Evolutionary conservation across 2,888 invertebrate genomes (phyloP), one percentile per base, ranked within the genome.

Genomic region (Callyntrura sp.): DNA sequence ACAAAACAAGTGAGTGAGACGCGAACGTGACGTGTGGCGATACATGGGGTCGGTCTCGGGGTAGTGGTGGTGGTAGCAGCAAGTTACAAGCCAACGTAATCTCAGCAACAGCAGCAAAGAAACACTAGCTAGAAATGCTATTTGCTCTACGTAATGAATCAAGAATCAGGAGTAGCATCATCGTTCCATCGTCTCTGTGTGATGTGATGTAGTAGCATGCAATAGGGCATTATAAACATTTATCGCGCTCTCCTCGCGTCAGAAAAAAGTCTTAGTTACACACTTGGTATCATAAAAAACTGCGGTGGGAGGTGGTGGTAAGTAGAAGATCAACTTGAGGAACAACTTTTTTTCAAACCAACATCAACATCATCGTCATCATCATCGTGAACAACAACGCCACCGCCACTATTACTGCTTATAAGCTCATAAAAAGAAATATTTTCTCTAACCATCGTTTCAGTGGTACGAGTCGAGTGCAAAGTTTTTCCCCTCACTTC

Each of bases 311-410:
- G 12, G 62, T 28, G 35, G 57, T 28, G 25, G 48, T n/a, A 35
- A 25, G 78, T 51, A 35, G 28, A 28, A 57, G 25, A 51, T 25
- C 79, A 57, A 79, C 57, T 35, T 79, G 57, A 79, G 57, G 79
- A 79, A 57, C 79, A 55, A 57, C 79, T 79, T 79, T 78, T 78
- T 79, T 55, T 57, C 35, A 79, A 79, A 51, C 76, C 79, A 79
- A 28, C 57, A 55, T 2, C 79, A 79, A 14, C 76, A 76, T 9
- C 25, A 70, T 43, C 11, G 11, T 48, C 23, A 55, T 2, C 79
- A 79, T 25, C 76, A 76, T 9, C 25, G 35, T 43, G 11, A 20
- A 23, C 23, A 28, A 20, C 25, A 12, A 48, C 20, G 51, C 76
- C 76, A 51, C 48, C 25, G 51, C 48, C 23, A 43, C 9, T 17